These are phyloP conservation scores for Chaunax sp. DNA, from an alignment of 2,797 vertebrate species.

Conservation along the genomic window DNA sequence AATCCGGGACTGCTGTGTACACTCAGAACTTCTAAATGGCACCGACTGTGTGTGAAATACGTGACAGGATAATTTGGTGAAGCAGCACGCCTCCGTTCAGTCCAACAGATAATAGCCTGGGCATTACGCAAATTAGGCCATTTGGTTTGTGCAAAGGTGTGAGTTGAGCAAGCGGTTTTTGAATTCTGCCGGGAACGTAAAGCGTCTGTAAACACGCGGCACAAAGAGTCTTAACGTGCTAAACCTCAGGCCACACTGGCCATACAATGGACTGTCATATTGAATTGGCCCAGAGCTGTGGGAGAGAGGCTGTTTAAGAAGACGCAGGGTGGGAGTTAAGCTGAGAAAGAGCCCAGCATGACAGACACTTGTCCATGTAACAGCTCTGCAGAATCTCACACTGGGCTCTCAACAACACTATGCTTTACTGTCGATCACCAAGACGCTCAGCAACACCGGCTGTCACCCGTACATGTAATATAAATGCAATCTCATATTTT, in stretches of 20 bases:
- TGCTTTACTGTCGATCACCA: conserved; percentile 76
- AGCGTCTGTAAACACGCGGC: conserved; percentile 73
- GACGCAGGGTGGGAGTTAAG: conserved; percentile 75
- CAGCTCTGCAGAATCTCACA: conserved; percentile 70
- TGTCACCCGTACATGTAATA: conserved; percentile 77
- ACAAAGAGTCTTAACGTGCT: conserved; percentile 73
- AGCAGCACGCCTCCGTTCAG: conserved; percentile 42
- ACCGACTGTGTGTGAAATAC: conserved; percentile 47
- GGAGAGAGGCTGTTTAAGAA: conserved; percentile 72
- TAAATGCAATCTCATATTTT: conserved; percentile 74
- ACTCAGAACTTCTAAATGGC: conserved; percentile 42
- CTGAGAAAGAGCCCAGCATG: conserved; percentile 67
- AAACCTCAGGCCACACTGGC: conserved; percentile 73
- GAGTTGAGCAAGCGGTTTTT: conserved; percentile 44
- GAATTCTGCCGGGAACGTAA: conserved; percentile 65
- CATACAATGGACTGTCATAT: conserved; percentile 72
- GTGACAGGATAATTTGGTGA: conserved; percentile 58
- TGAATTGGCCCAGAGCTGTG: conserved; percentile 73
- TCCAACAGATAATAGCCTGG: conserved; percentile 51
- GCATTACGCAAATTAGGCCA: conserved; percentile 63
- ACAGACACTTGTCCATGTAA: conserved; percentile 81
- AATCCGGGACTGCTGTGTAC: conserved; percentile 7
- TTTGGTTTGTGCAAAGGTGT: conserved; percentile 62
- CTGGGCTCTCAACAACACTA: conserved; percentile 72
- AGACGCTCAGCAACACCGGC: conserved; percentile 71